phyloP scores from a whole-genome alignment of 2,888 invertebrate genomes.

The Rhagonycha lutea region DNA sequence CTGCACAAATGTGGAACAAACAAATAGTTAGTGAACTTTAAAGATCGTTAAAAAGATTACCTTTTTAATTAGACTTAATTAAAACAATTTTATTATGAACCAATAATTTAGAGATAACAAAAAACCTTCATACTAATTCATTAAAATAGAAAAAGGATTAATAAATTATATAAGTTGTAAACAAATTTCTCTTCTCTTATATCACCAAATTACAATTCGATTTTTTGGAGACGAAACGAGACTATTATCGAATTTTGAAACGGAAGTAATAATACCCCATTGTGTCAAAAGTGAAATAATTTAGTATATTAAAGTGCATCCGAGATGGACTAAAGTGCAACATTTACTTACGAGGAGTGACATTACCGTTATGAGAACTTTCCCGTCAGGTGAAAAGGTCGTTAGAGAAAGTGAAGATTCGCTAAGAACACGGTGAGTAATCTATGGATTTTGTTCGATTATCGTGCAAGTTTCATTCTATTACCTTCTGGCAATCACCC shows the following conservation, averaged over 20 bases:
- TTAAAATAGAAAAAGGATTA: background rate
- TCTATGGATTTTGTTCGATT: constrained; percentile 21
- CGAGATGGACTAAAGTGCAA: background rate
- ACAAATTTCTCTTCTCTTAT: constrained; percentile 1
- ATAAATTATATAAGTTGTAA: background rate
- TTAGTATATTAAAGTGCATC: background rate
- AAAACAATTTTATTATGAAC: background rate
- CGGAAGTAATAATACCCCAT: background rate
- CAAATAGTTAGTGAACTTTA: background rate
- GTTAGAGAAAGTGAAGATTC: constrained; percentile 40
- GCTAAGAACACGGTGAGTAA: constrained; percentile 21
- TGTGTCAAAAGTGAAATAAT: background rate
- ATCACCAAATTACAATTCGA: background rate
- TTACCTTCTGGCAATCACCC: background rate
- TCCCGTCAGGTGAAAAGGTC: constrained; percentile 42
- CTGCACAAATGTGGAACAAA: background rate
- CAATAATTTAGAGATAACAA: background rate
- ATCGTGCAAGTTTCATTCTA: constrained; percentile 14
- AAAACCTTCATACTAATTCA: background rate
- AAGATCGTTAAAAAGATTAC: background rate
- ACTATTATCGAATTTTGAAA: background rate
- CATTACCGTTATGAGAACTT: constrained; percentile 41
- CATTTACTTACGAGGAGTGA: constrained; percentile 19
- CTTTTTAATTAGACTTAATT: background rate
- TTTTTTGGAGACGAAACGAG: background rate